These are phyloP conservation scores for Diabrotica undecimpunctata DNA, from an alignment of 1,140 invertebrate genomes.

Conservation along the genomic window DNA sequence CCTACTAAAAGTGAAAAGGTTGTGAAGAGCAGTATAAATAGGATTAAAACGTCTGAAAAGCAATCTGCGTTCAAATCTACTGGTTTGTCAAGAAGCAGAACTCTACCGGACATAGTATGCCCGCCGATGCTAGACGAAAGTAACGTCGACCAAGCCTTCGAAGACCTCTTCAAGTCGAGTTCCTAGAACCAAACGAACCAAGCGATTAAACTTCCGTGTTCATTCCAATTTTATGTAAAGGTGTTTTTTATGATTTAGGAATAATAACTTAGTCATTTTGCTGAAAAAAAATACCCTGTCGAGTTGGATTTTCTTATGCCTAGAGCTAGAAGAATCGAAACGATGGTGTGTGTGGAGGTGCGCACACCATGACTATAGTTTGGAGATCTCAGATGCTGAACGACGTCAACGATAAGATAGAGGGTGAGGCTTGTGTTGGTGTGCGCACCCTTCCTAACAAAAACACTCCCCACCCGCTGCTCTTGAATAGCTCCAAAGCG, in stretches of 20 bases:
- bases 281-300: constrained; percentile 2
- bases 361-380: constrained; percentile 32
- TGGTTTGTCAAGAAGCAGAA: constrained; percentile 63
- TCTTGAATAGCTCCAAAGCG: constrained; percentile 20
- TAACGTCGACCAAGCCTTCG: constrained; percentile 73
- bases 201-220: constrained; percentile 18
- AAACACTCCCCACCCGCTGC: constrained; percentile 20
- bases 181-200: constrained; percentile 24
- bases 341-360: constrained; percentile 36
- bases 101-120: constrained; percentile 65
- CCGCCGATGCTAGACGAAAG: constrained; percentile 63
- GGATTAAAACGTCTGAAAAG: constrained; percentile 51
- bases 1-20: constrained; percentile 26
- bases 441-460: constrained; percentile 40
- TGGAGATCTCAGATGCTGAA: constrained; percentile 16
- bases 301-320: constrained; percentile 13
- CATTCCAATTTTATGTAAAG: constrained; percentile 36
- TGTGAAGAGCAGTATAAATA: constrained; percentile 49
- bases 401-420: constrained; percentile 11
- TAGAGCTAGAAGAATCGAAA: constrained; percentile 9
- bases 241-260: constrained; percentile 33
- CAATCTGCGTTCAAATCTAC: constrained; percentile 47
- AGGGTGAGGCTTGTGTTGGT: constrained; percentile 39
- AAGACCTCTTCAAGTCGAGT: constrained; percentile 61
- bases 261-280: constrained; percentile 10